These are phyloP conservation scores for Platyura marginata DNA, from an alignment of 1,140 invertebrate species.

Conservation along the genomic window DNA sequence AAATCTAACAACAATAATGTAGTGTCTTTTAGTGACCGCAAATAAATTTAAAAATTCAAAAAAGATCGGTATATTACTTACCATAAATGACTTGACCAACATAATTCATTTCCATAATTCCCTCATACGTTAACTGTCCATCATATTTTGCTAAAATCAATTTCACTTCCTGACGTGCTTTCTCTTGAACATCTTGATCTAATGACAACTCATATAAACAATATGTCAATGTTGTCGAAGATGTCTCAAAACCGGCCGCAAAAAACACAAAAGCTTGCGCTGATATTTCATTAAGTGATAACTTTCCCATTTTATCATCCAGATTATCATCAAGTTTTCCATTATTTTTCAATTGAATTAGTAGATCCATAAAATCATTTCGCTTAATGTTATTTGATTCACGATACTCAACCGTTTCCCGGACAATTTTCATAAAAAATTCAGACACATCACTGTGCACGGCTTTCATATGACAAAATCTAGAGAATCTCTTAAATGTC, in stretches of 20 bases:
- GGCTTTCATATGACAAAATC: slow-evolving; percentile 2
- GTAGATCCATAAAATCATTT: slow-evolving; percentile 34
- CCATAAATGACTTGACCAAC: slow-evolving; percentile 39
- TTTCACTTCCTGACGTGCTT: slow-evolving; percentile 36
- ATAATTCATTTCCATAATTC: slow-evolving; percentile 36
- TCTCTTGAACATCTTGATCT: slow-evolving; percentile 40
- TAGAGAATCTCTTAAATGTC: background rate
- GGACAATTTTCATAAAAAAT: slow-evolving; percentile 27
- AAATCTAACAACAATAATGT: no score
- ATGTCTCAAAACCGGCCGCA: no score
- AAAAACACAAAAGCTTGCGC: slow-evolving; percentile 39
- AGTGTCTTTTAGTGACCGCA: no score
- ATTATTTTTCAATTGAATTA: slow-evolving; percentile 32
- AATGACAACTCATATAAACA: slow-evolving; percentile 36
- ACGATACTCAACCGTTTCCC: slow-evolving; percentile 26
- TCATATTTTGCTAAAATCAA: slow-evolving; percentile 27
- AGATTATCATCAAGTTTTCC: slow-evolving; percentile 21
- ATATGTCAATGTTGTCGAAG: slow-evolving; percentile 37
- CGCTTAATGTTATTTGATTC: slow-evolving; percentile 26
- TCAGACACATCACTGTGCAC: slow-evolving; percentile 18
- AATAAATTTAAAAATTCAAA: no score
- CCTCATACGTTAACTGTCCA: slow-evolving; percentile 34
- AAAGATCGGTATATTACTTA: no score
- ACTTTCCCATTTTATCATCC: no score
- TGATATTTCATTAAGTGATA: slow-evolving; percentile 19